A percentile compares a stretch with the other conserved stretches of the same genome.
Evolutionary conservation across 2,888 invertebrate species (phyloP).

Genomic region (Amphipoea oculea): DNA sequence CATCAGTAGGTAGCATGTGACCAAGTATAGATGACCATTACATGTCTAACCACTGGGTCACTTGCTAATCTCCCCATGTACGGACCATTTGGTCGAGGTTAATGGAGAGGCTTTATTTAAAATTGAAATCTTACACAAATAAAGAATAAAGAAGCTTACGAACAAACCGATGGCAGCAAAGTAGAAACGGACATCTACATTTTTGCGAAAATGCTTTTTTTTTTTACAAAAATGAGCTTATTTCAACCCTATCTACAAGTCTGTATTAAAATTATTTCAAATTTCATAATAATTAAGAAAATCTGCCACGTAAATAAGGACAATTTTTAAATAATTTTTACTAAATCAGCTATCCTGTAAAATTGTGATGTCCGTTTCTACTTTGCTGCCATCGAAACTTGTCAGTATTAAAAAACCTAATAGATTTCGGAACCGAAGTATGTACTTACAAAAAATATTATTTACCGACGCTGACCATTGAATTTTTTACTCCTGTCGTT

Average conservation of each 20-base stretch:
- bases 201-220: no score
- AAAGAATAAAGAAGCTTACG: not conserved
- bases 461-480: constrained; percentile 6
- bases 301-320: no score
- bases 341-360: no score
- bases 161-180: no score
- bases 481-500: constrained; percentile 24
- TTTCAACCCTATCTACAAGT: no score
- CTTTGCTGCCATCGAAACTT: no score
- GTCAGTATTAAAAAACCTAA: not conserved
- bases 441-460: not conserved
- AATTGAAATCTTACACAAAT: constrained; percentile 35
- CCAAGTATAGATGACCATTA: constrained; percentile 56
- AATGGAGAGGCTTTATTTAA: constrained; percentile 38
- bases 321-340: no score
- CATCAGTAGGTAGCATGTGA: constrained; percentile 49
- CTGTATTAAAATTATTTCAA: no score
- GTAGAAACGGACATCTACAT: no score
- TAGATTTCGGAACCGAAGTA: not conserved
- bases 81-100: constrained; percentile 55
- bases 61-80: constrained; percentile 56
- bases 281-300: no score
- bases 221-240: no score
- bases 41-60: constrained; percentile 52
- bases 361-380: no score